Conservation (phyloP, 1,140 invertebrate genomes). For the Drosophila albomicans region DNA sequence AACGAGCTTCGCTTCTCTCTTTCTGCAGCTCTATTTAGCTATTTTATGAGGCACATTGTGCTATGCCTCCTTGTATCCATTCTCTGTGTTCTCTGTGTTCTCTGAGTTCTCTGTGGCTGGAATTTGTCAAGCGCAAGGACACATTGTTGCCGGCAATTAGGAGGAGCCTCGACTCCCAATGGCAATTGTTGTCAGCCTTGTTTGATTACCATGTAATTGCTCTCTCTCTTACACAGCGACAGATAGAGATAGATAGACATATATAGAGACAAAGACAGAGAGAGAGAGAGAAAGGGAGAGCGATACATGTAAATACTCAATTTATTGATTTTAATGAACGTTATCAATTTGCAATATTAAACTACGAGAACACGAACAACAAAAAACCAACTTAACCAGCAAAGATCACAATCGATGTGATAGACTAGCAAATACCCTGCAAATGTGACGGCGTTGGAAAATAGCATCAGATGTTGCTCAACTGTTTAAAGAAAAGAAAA, state of each 20-base stretch:
- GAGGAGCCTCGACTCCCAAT: slow-evolving; percentile 45
- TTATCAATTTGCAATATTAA: slow-evolving; percentile 69
- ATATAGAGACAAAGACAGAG: not conserved
- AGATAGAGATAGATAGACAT: not conserved
- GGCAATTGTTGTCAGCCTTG: slow-evolving; percentile 82
- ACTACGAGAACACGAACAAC: slow-evolving; percentile 14
- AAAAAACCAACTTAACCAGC: slow-evolving; percentile 1
- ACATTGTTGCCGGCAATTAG: slow-evolving; percentile 76
- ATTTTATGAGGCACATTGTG: slow-evolving; percentile 27
- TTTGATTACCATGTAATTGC: slow-evolving; percentile 80
- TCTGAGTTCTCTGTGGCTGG: slow-evolving; percentile 34
- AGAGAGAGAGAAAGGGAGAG: not conserved
- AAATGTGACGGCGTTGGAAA: not conserved
- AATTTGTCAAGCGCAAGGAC: slow-evolving; percentile 82
- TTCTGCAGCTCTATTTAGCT: slow-evolving; percentile 48
- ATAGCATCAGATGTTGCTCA: not conserved
- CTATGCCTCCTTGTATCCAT: slow-evolving; percentile 4
- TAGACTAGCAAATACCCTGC: not conserved
- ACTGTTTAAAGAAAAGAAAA: no score
- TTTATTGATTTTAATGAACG: slow-evolving; percentile 80
- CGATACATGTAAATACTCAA: slow-evolving; percentile 61
- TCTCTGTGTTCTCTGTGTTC: slow-evolving; percentile 23
- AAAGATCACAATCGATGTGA: not conserved
- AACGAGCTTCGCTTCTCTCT: not conserved
- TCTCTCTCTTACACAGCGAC: not conserved